phyloP scores from a whole-genome alignment of 1,140 invertebrate genomes.

The Orchesella cincta region DNA sequence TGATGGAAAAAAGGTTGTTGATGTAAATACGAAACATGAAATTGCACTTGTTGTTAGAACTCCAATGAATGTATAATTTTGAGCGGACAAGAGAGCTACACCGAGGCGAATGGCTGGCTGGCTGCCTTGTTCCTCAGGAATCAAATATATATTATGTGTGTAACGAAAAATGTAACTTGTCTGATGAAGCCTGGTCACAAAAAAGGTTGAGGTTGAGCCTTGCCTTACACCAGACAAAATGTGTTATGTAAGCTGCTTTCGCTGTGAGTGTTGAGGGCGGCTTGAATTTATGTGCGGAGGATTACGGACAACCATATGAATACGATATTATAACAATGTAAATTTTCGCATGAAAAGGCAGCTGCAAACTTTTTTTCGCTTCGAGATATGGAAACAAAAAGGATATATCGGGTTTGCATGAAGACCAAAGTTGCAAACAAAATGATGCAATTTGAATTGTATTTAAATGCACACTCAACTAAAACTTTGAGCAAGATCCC shows the following conservation, averaged over 20 bases:
- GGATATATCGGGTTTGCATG: background rate
- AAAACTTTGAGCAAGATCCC: too few species aligned
- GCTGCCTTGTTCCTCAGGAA: too few species aligned
- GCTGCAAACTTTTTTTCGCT: background rate
- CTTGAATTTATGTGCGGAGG: slow-evolving; percentile 7
- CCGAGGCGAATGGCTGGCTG: too few species aligned
- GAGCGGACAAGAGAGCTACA: background rate
- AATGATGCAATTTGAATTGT: background rate
- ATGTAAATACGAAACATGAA: slow-evolving; percentile 18
- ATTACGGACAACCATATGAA: too few species aligned
- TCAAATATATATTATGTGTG: background rate
- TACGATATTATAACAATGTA: background rate
- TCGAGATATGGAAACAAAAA: background rate
- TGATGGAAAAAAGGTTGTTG: slow-evolving; percentile 17
- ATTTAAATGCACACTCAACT: too few species aligned
- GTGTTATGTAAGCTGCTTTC: slow-evolving; percentile 15
- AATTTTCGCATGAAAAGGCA: background rate
- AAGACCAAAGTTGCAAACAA: too few species aligned
- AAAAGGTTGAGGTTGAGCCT: background rate
- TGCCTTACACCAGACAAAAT: background rate
- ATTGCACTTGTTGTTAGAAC: slow-evolving; percentile 20
- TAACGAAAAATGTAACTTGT: background rate
- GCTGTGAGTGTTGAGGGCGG: slow-evolving; percentile 16
- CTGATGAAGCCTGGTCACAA: background rate
- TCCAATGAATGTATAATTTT: background rate